Evolutionary conservation across 2,797 vertebrate species (phyloP), one percentile per base, ranked within the genome.

Genomic region (Artibeus lituratus): DNA sequence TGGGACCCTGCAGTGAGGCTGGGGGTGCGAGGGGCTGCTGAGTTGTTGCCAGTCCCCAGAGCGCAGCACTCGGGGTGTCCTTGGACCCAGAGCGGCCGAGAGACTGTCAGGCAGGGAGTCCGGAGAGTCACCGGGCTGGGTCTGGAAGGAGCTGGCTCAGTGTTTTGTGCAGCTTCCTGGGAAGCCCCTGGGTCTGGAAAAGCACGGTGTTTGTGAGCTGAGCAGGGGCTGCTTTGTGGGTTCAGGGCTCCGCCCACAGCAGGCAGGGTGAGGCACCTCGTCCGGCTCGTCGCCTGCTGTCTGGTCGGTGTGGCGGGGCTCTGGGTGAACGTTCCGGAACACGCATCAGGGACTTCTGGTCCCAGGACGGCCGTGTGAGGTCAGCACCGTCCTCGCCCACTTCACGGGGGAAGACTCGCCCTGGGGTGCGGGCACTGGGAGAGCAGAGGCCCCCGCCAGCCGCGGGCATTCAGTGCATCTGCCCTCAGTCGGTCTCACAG

Each of bases 321-420:
- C 57, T 16, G 0, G 69, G 51, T 42, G 10, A 22, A 16, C 16
- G 0, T 3, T 5, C 57, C n/a, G 11, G 0, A 0, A 18, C 2
- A 1, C 2, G 3, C 6, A 0, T 3, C 21, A 4, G 24, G 6
- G 3, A 4, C 3, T 21, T 10, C 0, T 1, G 0, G 11, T 11
- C 26, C 69, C 47, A 2, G 0, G 0, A 19, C 22, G 0, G 44
- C 74, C 24, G 44, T 10, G 44, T 22, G 88, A 18, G 3, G 47
- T 10, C 12, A 35, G n/a, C 5, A 18, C 47, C 0, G 0, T 26
- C 10, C 0, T 32, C 0, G 0, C 57, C 55, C 8, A 0, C 16
- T 12, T n/a, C 18, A 0, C 22, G 35, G 74, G 8, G 73, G 51
- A 6, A 18, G 42, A 5, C 1, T 7, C 16, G 59, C 14, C 1